Percentiles rank a stretch among this genome's conserved stretches.
These are phyloP conservation scores for Invenusta paracnida DNA, from an alignment of 2,888 invertebrate species.

Conservation along the genomic window DNA sequence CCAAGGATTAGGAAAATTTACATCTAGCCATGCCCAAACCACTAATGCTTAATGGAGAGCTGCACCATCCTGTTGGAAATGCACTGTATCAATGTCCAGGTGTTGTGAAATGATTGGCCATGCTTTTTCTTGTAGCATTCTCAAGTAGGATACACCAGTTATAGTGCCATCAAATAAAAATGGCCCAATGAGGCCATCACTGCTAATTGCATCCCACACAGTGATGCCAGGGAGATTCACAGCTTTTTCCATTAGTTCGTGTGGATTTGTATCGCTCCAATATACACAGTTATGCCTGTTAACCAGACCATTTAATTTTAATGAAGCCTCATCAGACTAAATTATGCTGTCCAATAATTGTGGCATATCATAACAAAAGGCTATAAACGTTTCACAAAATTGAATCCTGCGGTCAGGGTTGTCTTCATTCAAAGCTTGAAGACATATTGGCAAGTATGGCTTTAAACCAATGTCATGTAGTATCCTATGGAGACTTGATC, in stretches of 20 bases:
- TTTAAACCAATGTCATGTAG: background rate
- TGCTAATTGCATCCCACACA: background rate
- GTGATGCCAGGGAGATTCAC: conserved; percentile 23
- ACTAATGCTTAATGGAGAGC: background rate
- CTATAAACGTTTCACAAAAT: conserved; percentile 22
- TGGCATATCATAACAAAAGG: conserved; percentile 8
- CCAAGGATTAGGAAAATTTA: background rate
- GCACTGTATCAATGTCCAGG: background rate
- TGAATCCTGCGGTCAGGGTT: background rate
- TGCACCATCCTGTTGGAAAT: conserved; percentile 20
- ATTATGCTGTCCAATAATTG: background rate
- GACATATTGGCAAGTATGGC: background rate
- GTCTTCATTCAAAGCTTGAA: background rate
- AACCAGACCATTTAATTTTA: background rate
- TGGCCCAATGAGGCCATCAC: background rate
- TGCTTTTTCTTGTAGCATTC: conserved; percentile 17
- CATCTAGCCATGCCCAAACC: background rate
- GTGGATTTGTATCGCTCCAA: background rate
- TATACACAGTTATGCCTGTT: conserved; percentile 17
- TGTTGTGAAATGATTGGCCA: background rate
- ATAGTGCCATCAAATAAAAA: conserved; percentile 3
- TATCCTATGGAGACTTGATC: background rate
- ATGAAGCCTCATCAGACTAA: conserved; percentile 8
- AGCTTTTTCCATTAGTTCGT: background rate
- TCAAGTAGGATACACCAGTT: background rate